phyloP scores from a whole-genome alignment of 1,140 invertebrate genomes.

The Drosophila arawakana region DNA sequence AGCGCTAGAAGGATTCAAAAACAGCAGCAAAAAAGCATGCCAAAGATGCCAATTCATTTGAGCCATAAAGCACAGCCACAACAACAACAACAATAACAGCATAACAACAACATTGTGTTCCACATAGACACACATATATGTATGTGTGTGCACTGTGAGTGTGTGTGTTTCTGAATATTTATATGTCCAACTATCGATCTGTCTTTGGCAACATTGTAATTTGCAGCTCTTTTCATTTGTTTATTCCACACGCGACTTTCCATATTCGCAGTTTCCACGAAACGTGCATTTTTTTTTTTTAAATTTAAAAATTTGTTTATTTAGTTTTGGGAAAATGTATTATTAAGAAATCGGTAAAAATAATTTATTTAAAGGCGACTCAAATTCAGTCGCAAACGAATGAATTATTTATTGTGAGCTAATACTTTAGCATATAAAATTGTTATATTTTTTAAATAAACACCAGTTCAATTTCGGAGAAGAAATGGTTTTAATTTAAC shows the following conservation, averaged over 20 bases:
- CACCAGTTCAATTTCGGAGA: no score
- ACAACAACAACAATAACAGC: slow-evolving; percentile 18
- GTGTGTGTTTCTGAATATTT: slow-evolving; percentile 28
- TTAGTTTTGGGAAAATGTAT: no score
- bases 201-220: slow-evolving; percentile 53
- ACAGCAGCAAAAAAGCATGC: slow-evolving; percentile 53
- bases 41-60: slow-evolving; percentile 80
- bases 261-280: slow-evolving; percentile 15
- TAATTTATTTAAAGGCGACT: no score
- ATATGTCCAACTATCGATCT: slow-evolving; percentile 66
- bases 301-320: neutral
- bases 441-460: no score
- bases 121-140: slow-evolving; percentile 32
- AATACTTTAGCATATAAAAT: no score
- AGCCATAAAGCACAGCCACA: slow-evolving; percentile 59
- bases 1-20: slow-evolving; percentile 22
- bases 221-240: slow-evolving; percentile 61
- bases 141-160: slow-evolving; percentile 22
- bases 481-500: no score
- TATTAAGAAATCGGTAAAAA: no score
- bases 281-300: neutral
- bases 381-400: no score
- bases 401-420: no score
- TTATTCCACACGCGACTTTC: slow-evolving; percentile 22
- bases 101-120: slow-evolving; percentile 21